Base-by-base conservation (phyloP, 2,888 invertebrate genomes). In the Tipula helvola region DNA sequence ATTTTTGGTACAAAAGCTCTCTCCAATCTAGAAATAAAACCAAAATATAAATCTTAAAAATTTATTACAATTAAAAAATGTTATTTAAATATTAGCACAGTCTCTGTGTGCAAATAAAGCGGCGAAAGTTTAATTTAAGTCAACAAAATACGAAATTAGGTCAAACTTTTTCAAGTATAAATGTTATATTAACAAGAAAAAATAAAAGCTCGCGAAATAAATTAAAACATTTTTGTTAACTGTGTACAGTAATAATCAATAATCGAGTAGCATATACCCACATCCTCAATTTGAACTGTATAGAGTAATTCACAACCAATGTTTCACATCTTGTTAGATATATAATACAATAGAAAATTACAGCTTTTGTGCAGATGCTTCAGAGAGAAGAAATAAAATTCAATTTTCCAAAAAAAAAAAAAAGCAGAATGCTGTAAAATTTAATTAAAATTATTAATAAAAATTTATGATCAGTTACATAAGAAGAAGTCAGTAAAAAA, bases 161-260 rank as follows among this genome's bases (percentile, higher is more conserved):
- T 71, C 71, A 71, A 71, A 71, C 71, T 71, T 71, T 71, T 71
- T 71, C 71, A 71, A 71, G 71, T 71, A 71, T 71, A 71, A 71
- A 52, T 52, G 52, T 52, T 52, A 16, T 10, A 47, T 47, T 47
- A 47, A 47, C 47, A 47, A 28, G 28, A 28, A 28, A 2, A 39
- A 39, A 1, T 2, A 52, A 52, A 71, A 71, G 28, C 71, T 28
- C 71, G 28, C 10, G 71, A 28, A 28, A 57, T 18, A 16, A 16
- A 57, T 57, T 16, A 16, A 18, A 71, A 71, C 28, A 71, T 71
- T 71, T 28, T 28, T 71, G n/a, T 71, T 71, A 16, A 52, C 52
- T 44, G 8, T 71, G 10, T 18, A 71, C 13, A 39, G 28, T 28
- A 71, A 71, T 52, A 71, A 71, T 71, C 71, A 28, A 71, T 71